Base-by-base conservation (phyloP, 37 sponge, comb jelly and placozoan genomes). In the Axinella damicornis region DNA sequence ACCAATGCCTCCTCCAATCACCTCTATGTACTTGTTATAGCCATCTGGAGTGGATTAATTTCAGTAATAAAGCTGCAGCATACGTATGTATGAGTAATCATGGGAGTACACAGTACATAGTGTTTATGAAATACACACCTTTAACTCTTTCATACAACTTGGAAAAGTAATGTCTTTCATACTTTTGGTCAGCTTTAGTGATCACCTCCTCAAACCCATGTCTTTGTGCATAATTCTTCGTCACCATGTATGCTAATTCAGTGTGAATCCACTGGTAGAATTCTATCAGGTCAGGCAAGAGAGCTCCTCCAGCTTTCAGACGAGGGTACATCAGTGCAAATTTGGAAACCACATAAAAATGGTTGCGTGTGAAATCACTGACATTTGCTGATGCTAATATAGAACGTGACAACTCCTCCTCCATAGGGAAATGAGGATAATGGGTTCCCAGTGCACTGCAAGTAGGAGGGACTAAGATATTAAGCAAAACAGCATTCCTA, bases 221-320 rank as follows among this genome's bases (percentile, higher is more conserved):
- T 4, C 9, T 46, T 46, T 46, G 46, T 46, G 46, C 46, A 46
- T 78, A 53, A 18, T 70, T 27, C 1, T 56, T 55, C 31, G 46
- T 46, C 6, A 46, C 46, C 9, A 46, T 4, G 9, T 46, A 46
- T 12, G 46, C 46, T 46, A 91, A 77, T 19, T 83, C 68, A 11
- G 72, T 67, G 63, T 92, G 88, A 30, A 92, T 22, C 93, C 93
- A 92, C 46, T 57, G 84, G 76, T 92, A 92, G 80, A 92, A 82
- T 67, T 92, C 88, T 20, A 92, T 74, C 69, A 92, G 78, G 56
- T 88, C 84, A 53, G 91, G 91, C 0, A 91, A 82, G 16, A 91
- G 74, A 15, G 21, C 73, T 35, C 79, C 79, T 38, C 85, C 85
- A 67, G 70, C 57, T 54, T 79, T 71, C 20, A 90, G 73, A 17